These are phyloP conservation scores for Trypoxylon attenuatum DNA, from an alignment of 2,888 invertebrate species.

Conservation along the genomic window DNA sequence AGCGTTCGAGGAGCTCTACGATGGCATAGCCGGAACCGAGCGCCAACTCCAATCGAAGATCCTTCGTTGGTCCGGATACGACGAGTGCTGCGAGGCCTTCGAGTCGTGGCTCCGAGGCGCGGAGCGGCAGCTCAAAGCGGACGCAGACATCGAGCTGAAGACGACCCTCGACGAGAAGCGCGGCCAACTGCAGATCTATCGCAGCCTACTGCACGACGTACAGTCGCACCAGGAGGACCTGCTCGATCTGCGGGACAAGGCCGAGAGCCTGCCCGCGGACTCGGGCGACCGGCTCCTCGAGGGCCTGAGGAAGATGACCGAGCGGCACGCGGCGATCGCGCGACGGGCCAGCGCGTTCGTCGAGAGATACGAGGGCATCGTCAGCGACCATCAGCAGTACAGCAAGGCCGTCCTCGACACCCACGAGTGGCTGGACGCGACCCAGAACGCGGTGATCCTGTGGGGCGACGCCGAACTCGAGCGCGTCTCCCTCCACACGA, in stretches of 20 bases:
- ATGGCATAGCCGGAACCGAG: constrained; percentile 85
- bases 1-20: constrained; percentile 87
- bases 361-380: constrained; percentile 90
- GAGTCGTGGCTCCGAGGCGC: constrained; percentile 86
- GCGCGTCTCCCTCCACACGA: constrained; percentile 88
- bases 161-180: constrained; percentile 94
- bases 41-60: constrained; percentile 89
- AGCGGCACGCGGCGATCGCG: constrained; percentile 83
- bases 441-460: constrained; percentile 85
- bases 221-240: constrained; percentile 90
- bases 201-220: constrained; percentile 88
- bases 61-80: constrained; percentile 92
- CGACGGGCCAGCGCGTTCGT: constrained; percentile 85
- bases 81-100: constrained; percentile 87
- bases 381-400: constrained; percentile 92
- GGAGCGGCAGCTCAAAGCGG: constrained; percentile 84
- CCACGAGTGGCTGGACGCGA: constrained; percentile 91
- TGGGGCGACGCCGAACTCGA: constrained; percentile 91
- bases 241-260: constrained; percentile 86
- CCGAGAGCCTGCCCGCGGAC: constrained; percentile 87
- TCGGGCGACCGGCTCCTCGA: constrained; percentile 84
- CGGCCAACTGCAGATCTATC: constrained; percentile 89
- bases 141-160: constrained; percentile 87
- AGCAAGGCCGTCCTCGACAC: constrained; percentile 90
- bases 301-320: constrained; percentile 80